A percentile compares a stretch with the other conserved stretches of the same genome.
These are phyloP conservation scores for Triplophysa yarkandensis DNA, from an alignment of 2,797 vertebrate genomes.

Conservation along the genomic window DNA sequence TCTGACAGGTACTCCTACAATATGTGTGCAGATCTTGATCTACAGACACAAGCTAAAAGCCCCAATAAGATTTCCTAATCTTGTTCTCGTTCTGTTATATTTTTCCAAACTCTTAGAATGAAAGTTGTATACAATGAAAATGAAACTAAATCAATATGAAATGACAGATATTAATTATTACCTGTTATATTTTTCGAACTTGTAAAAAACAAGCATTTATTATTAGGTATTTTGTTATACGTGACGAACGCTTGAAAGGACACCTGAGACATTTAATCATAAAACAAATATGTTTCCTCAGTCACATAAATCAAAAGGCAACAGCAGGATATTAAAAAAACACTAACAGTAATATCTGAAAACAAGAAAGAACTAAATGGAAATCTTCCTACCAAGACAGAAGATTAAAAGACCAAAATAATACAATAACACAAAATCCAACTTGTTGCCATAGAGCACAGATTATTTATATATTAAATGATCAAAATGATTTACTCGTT, in stretches of 20 bases:
- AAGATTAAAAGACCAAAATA: not conserved
- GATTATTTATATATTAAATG: too few relatives aligned
- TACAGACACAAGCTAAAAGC: constrained; percentile 54
- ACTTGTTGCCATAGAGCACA: not conserved
- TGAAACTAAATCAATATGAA: not conserved
- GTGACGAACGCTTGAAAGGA: not conserved
- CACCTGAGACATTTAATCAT: not conserved
- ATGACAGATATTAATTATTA: not conserved
- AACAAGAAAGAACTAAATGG: not conserved
- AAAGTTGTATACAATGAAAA: not conserved
- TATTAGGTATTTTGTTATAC: not conserved
- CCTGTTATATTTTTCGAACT: not conserved
- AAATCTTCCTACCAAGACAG: not conserved
- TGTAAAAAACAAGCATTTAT: not conserved
- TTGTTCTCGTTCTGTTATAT: not conserved
- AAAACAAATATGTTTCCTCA: not conserved
- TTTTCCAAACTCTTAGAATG: too few relatives aligned
- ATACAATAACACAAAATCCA: not conserved
- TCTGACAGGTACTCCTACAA: constrained; percentile 63
- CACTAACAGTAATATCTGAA: not conserved
- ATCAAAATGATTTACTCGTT: not conserved
- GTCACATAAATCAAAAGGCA: not conserved
- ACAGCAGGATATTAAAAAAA: not conserved
- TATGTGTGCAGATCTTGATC: constrained; percentile 56
- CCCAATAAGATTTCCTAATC: not conserved